Evolutionary conservation across 2,888 invertebrate species (phyloP).

Genomic region (Marronus borbonicus): DNA sequence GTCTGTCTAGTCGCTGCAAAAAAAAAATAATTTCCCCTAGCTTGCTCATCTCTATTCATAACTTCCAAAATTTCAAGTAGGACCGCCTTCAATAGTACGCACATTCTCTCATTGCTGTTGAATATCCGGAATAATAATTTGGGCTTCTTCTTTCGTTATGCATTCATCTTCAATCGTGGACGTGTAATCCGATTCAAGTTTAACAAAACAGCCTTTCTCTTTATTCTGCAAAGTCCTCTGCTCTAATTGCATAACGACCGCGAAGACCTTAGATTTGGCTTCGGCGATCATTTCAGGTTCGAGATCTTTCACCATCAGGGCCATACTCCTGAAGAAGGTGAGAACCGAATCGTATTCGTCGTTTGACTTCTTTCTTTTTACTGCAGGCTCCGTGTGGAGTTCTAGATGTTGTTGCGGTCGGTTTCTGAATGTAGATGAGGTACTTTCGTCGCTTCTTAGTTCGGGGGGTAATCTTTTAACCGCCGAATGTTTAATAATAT

Average conservation of each 20-base stretch:
- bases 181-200: not conserved
- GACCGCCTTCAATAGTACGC: no score
- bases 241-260: conserved; percentile 7
- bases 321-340: conserved; percentile 15
- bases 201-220: not conserved
- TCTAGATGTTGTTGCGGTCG: not conserved
- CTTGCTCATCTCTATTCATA: no score
- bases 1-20: no score
- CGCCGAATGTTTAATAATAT: not conserved
- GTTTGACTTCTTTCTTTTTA: not conserved
- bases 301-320: not conserved
- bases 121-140: not conserved
- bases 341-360: conserved; percentile 17
- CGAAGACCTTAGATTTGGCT: conserved; percentile 6
- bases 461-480: not conserved
- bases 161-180: no score
- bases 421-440: not conserved
- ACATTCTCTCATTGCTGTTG: not conserved
- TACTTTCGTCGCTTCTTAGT: not conserved
- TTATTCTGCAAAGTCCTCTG: not conserved
- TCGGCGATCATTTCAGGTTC: conserved; percentile 5
- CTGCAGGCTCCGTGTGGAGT: not conserved
- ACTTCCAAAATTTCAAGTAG: no score
- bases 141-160: not conserved
- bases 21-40: no score